These are phyloP conservation scores for Eulemur macaco DNA, from an alignment of 2,113 vertebrate genomes.

Conservation along the genomic window DNA sequence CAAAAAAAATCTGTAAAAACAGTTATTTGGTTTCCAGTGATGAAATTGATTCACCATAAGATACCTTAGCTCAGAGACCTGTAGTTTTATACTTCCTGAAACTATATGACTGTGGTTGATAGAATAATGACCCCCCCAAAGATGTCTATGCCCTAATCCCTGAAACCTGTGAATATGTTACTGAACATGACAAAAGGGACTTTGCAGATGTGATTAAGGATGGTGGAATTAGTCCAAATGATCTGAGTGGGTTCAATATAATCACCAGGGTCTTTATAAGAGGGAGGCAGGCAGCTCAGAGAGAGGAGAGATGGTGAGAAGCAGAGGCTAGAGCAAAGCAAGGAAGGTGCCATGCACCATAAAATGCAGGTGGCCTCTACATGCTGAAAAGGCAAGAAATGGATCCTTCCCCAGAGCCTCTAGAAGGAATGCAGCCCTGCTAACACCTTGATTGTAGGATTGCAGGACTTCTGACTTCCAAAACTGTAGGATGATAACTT, in stretches of 20 bases:
- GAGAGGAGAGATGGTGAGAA: not conserved
- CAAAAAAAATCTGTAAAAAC: conserved; percentile 37
- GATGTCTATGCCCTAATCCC: not conserved
- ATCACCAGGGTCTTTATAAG: not conserved
- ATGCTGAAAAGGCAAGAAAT: not conserved
- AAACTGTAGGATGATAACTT: not conserved
- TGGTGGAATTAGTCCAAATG: not conserved
- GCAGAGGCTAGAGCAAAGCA: not conserved
- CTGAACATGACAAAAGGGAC: not conserved
- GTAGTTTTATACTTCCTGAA: not conserved
- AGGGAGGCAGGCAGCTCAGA: not conserved
- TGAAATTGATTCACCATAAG: not conserved
- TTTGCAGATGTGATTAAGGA: not conserved
- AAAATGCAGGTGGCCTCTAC: not conserved
- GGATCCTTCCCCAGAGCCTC: not conserved
- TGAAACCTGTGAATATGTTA: not conserved
- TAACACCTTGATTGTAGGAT: not conserved
- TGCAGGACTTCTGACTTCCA: not conserved
- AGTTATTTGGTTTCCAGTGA: not conserved
- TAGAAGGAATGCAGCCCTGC: not conserved
- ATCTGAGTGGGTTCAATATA: not conserved
- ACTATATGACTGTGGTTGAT: not conserved
- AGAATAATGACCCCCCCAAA: not conserved
- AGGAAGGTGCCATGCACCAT: not conserved
- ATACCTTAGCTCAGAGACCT: not conserved